These are phyloP conservation scores for Metallyticus violacea DNA, from an alignment of 2,888 invertebrate genomes.

Conservation along the genomic window DNA sequence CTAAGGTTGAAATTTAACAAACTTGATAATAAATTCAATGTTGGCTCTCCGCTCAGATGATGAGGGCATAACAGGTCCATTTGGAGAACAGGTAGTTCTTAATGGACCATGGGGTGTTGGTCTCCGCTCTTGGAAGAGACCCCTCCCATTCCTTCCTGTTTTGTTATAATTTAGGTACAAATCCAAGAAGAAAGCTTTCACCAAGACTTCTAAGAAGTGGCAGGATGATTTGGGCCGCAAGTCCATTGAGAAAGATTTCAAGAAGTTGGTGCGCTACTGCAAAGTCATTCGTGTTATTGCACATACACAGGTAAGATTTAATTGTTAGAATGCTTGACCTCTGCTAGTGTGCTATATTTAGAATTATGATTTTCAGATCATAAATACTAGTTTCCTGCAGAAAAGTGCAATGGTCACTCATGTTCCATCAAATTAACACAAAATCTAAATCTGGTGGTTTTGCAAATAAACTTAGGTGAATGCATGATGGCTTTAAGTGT, in stretches of 20 bases:
- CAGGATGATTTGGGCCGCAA: slow-evolving; percentile 94
- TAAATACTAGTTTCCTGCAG: neutral
- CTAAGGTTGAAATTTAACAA: neutral
- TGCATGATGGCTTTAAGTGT: no score
- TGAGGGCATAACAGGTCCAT: slow-evolving; percentile 56
- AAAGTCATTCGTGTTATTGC: slow-evolving; percentile 93
- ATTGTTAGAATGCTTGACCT: neutral
- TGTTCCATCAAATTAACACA: no score
- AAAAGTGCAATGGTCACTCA: no score
- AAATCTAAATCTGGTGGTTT: no score
- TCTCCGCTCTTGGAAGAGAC: slow-evolving; percentile 32
- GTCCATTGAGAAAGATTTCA: slow-evolving; percentile 94
- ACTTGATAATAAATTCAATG: neutral
- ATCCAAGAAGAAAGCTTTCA: slow-evolving; percentile 99
- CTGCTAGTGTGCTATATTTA: neutral
- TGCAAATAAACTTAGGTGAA: no score
- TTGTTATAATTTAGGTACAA: slow-evolving; percentile 75
- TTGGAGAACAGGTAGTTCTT: slow-evolving; percentile 14
- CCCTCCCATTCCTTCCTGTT: neutral
- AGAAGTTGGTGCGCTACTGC: slow-evolving; percentile 98
- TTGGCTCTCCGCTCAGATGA: slow-evolving; percentile 68
- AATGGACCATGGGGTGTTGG: neutral
- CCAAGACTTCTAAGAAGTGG: slow-evolving; percentile 98
- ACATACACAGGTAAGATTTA: slow-evolving; percentile 85
- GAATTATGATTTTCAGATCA: neutral